Conservation (phyloP, 1,140 invertebrate species). For the Lerema accius region DNA sequence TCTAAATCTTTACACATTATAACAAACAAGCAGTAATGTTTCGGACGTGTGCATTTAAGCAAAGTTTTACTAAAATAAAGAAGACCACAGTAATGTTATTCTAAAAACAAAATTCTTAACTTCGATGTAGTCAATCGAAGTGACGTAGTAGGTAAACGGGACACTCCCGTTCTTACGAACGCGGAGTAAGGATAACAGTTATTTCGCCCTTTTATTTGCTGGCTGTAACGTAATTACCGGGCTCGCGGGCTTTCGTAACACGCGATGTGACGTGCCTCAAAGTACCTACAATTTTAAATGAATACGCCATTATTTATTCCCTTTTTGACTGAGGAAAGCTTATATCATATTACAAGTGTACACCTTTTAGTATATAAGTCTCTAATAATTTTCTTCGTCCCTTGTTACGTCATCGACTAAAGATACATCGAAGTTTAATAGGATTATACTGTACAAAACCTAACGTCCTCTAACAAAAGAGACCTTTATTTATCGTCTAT, state of each 20-base stretch:
- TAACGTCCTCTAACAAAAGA: too few species aligned
- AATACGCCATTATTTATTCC: conserved; percentile 17
- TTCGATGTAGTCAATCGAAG: conserved; percentile 17
- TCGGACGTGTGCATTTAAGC: too few species aligned
- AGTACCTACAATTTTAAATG: conserved; percentile 35
- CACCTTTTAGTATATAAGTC: conserved; percentile 3
- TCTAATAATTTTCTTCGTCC: too few species aligned
- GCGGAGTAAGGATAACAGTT: conserved; percentile 44
- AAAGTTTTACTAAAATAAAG: too few species aligned
- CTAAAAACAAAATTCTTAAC: neutral
- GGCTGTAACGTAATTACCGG: conserved; percentile 51
- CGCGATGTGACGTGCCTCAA: conserved; percentile 47
- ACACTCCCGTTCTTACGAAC: conserved; percentile 18
- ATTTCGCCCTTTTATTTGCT: conserved; percentile 48
- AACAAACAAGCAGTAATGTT: too few species aligned
- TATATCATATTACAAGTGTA: too few species aligned
- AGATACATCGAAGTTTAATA: too few species aligned
- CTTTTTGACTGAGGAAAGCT: neutral
- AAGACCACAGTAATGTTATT: too few species aligned
- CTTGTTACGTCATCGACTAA: too few species aligned
- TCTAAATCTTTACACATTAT: too few species aligned
- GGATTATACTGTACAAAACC: too few species aligned
- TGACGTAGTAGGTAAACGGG: conserved; percentile 17
- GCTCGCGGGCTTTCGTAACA: conserved; percentile 38
- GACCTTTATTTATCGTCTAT: too few species aligned